Base-by-base conservation (phyloP, 2,797 vertebrate genomes). In the Characodon lateralis region DNA sequence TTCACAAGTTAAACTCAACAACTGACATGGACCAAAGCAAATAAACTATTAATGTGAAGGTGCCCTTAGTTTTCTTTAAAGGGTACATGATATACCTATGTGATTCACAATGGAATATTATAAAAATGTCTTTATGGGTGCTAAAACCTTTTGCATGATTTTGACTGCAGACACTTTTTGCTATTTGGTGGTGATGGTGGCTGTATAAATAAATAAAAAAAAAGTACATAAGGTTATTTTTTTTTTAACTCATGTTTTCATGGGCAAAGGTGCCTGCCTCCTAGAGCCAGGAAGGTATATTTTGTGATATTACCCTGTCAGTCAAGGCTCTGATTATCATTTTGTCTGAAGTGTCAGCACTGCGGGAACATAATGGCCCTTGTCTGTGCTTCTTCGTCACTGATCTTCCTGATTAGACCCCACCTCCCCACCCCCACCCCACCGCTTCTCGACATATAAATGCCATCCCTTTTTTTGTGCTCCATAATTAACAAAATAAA, bases 301-400 rank as follows among this genome's bases (percentile, higher is more conserved):
- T 61, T 81, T 87, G 74, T 90, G 87, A 91, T 90, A 91, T 93
- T 90, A 85, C 84, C 87, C 87, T 83, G 89, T 91, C 89, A 89
- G 89, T 92, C 82, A 78, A 83, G 77, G 85, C 85, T 89, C 81
- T 78, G 66, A 79, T 87, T 93, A 90, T 94, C 89, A 92, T 92
- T 93, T 93, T 88, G 90, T 91, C 86, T 93, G 76, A 91, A 94
- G 89, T 86, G 88, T 87, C 90, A 51, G 71, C 81, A 71, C 79
- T 90, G 83, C 83, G 83, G 76, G 82, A 89, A 81, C 87, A 91
- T 93, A 94, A 94, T 92, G 88, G 84, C 89, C 80, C 92, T 93
- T 87, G 89, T 93, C 92, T 92, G 78, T n/a, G 10, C 78, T 86
- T 82, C 84, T 91, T 89, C 90, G 89, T 74, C 86, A 88, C 78